Conservation (phyloP, 1,140 invertebrate genomes). For the Vanessa atalanta region DNA sequence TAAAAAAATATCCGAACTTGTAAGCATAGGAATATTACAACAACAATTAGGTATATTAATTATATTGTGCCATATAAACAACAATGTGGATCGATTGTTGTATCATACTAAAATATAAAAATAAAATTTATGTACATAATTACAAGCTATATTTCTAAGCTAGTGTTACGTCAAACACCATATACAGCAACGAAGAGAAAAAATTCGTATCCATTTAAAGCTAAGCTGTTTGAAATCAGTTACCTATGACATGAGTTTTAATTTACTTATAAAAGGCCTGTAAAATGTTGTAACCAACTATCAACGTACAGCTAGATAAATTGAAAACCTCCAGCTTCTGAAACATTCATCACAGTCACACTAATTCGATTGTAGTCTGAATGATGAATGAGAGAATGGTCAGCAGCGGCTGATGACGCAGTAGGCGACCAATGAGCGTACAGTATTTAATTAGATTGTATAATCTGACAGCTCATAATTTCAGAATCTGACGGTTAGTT, state of each 20-base stretch:
- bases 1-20: background rate
- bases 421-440: too few relatives aligned
- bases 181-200: background rate
- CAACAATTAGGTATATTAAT: background rate
- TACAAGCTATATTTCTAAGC: slow-evolving; percentile 22
- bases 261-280: background rate
- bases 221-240: background rate
- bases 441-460: too few relatives aligned
- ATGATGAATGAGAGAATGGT: too few relatives aligned
- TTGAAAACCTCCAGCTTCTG: too few relatives aligned
- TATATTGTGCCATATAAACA: slow-evolving; percentile 23
- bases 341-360: too few relatives aligned
- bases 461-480: too few relatives aligned
- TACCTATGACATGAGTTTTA: background rate
- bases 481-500: too few relatives aligned
- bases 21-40: slow-evolving; percentile 15
- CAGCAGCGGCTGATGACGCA: too few relatives aligned
- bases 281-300: too few relatives aligned
- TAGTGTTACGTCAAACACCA: background rate
- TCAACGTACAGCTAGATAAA: too few relatives aligned
- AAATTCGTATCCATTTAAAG: slow-evolving; percentile 5
- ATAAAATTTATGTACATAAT: slow-evolving; percentile 28
- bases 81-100: slow-evolving; percentile 13
- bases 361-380: too few relatives aligned
- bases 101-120: slow-evolving; percentile 25